A percentile compares a stretch with the other conserved stretches of the same genome.
Conservation (phyloP, 2,888 invertebrate genomes). For the Nemurella pictetii region DNA sequence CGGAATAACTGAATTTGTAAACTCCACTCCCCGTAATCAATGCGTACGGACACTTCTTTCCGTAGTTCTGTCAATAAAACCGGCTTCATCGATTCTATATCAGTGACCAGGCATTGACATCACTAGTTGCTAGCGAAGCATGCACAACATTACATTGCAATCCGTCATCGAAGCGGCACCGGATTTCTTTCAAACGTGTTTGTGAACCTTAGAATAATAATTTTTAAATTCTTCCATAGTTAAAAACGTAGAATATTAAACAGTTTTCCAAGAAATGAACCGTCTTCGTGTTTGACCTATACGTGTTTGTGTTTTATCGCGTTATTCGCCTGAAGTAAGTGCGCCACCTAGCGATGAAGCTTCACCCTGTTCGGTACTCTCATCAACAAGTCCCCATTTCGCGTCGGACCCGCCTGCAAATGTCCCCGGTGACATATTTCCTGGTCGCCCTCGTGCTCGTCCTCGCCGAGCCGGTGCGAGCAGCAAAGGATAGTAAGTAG, state of each 20-base stretch:
- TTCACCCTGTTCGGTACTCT: background rate
- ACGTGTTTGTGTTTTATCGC: background rate
- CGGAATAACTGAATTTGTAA: background rate
- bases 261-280: background rate
- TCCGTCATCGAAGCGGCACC: background rate
- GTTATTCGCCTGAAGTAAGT: background rate
- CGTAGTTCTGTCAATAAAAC: background rate
- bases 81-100: background rate
- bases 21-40: background rate
- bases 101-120: background rate
- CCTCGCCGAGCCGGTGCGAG: background rate
- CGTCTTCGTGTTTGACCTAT: background rate
- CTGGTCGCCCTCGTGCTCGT: background rate
- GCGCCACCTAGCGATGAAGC: conserved; percentile 3
- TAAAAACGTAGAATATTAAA: background rate
- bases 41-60: background rate
- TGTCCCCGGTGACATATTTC: background rate
- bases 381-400: background rate
- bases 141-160: background rate
- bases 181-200: background rate
- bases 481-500: conserved; percentile 28
- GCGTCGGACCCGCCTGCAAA: background rate
- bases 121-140: background rate
- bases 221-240: background rate
- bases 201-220: background rate